phyloP scores from a whole-genome alignment of 1,140 invertebrate genomes.

The Cotesia vestalis region DNA sequence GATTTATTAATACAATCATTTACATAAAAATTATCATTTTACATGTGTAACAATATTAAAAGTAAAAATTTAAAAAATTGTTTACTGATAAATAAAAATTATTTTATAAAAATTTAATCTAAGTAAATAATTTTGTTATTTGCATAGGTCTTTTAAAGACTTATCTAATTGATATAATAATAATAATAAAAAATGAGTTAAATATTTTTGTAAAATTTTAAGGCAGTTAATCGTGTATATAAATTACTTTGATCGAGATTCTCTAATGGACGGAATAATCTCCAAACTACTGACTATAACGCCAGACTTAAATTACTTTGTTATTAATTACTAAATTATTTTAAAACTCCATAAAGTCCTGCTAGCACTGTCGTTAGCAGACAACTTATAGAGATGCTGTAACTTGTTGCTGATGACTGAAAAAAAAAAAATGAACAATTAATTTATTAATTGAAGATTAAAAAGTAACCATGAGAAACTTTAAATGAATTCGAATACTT shows the following conservation, averaged over 20 bases:
- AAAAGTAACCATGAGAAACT: conserved; percentile 7
- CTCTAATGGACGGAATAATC: background rate
- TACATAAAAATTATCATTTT: no score
- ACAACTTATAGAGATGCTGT: conserved; percentile 12
- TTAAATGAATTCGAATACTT: conserved; percentile 64
- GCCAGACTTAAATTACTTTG: conserved; percentile 15
- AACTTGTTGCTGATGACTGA: conserved; percentile 44
- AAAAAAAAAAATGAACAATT: conserved; percentile 16
- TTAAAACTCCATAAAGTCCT: conserved; percentile 22
- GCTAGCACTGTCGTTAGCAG: conserved; percentile 9
- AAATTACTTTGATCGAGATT: conserved; percentile 1
- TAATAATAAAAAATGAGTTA: no score
- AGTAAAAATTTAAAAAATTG: no score
- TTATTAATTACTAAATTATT: conserved; percentile 32
- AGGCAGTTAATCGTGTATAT: background rate
- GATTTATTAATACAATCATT: no score
- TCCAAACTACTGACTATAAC: conserved; percentile 26
- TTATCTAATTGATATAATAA: no score
- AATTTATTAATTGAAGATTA: background rate
- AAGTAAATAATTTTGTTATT: no score
- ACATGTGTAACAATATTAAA: no score
- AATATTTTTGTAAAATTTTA: no score
- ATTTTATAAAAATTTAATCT: no score
- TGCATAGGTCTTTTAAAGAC: no score
- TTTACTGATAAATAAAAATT: no score